A percentile compares a stretch with the other conserved stretches of the same genome.
phyloP scores from a whole-genome alignment of 2,113 vertebrate genomes.

The Oxyruncus cristatus region DNA sequence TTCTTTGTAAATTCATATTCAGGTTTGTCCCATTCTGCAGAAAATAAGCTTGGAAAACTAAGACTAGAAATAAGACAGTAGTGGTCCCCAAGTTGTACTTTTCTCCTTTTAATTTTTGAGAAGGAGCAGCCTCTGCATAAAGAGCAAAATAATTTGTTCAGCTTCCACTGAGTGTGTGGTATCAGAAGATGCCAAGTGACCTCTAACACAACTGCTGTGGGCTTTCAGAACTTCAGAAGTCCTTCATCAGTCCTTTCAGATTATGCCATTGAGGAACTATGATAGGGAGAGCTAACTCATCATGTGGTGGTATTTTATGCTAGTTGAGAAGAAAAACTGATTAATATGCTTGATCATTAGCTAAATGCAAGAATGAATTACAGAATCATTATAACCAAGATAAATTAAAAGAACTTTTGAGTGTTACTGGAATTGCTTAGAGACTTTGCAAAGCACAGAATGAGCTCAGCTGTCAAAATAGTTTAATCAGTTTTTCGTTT shows the following conservation, averaged over 20 bases:
- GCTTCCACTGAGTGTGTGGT: neutral
- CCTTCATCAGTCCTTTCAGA: neutral
- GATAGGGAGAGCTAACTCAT: neutral
- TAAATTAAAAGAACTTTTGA: neutral
- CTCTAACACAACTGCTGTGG: neutral
- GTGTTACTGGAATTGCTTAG: neutral
- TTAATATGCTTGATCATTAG: neutral
- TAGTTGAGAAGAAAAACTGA: neutral
- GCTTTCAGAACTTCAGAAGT: neutral
- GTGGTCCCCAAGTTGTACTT: neutral
- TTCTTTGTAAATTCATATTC: neutral
- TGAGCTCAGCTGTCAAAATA: neutral
- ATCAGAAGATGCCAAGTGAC: neutral
- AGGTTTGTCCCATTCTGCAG: neutral
- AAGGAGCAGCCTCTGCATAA: neutral
- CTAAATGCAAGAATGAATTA: neutral
- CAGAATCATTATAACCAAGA: neutral
- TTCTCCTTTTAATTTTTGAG: neutral
- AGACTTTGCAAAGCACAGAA: neutral
- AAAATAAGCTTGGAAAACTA: neutral
- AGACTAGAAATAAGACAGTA: neutral
- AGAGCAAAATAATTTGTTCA: neutral
- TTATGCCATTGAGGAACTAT: neutral
- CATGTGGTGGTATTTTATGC: neutral
- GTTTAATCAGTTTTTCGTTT: neutral